Base-by-base conservation (phyloP, 2,888 invertebrate species). In the Ophion slaviceki region DNA sequence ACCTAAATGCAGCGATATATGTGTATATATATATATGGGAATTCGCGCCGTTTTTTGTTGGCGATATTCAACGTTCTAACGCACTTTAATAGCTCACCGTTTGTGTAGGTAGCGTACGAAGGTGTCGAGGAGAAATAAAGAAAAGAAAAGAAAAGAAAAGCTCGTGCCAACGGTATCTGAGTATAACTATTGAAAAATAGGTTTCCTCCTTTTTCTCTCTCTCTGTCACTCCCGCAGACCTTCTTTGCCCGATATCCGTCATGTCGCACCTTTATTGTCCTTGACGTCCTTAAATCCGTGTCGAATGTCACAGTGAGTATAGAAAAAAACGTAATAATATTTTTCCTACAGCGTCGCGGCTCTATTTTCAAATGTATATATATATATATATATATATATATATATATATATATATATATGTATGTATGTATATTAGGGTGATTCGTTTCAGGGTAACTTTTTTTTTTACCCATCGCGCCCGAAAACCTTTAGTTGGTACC, bases 91-190 rank as follows among this genome's bases (percentile, higher is more conserved):
- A 79, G 74, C 74, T 3, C 53, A 17, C 53, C 17, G 53, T 53
- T 53, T 17, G 14, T 53, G 17, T 17, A 53, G 53, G 14, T 53
- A 17, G 3, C 3, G 17, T 14, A 17, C 17, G 53, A 53, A 53
- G 53, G 17, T 6, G 32, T 53, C 53, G 57, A 57, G 36, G 8
- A 76, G 53, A 36, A 76, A 76, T 17, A 40, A 67, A 67, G 24
- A 47, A 57, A 67, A 20, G 62, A 53, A 68, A 66, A 80, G 64
- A 62, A 75, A 67, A 80, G 66, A 72, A 59, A 81, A 59, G 68
- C 17, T 40, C 68, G 61, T 62, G 62, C 64, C 62, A 82, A 82
- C 82, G 82, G 77, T 75, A 80, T 67, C 59, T 81, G 62, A 14
- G 67, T 67, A 24, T 77, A 68, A 77, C 32, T 67, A 82, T 82